Evolutionary conservation across 2,113 vertebrate genomes (phyloP), one percentile per base, ranked within the genome.

Genomic region (Saguinus imperator): DNA sequence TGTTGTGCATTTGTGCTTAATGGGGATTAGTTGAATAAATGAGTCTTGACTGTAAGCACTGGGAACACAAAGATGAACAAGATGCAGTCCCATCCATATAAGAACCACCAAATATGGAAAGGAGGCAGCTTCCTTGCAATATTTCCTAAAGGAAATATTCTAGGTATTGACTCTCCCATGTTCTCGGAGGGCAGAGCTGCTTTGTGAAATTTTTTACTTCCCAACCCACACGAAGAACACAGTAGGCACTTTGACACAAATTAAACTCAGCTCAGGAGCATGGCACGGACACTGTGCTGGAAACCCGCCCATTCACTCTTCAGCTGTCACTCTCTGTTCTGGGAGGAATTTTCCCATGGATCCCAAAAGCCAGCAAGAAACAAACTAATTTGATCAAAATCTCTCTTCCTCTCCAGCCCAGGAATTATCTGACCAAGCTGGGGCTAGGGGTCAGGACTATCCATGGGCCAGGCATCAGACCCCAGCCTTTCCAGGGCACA

Each of bases 341-440:
- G 35, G 32, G 8, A 87, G 55, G 83, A 68, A 61, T 61, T 96
- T 95, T 76, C 80, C 79, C 45, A 58, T 2, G 7, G 75, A 66
- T 52, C 43, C 45, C 37, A 45, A 73, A 66, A 4, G 61, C 16
- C 29, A 72, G 50, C 43, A 37, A 85, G 57, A 58, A 68, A 37
- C 25, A 84, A 76, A 85, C 29, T 45, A 23, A 70, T 66, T 81
- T 40, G 50, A 9, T 91, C 45, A 95, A 75, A 95, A 89, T 43
- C 14, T n/a, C 27, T 57, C 25, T 61, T 87, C 48, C 73, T 52
- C 50, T 29, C 45, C 4, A 68, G 68, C n/a, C 2, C 18, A 84
- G 43, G 57, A 73, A 57, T 27, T 73, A 55, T 57, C 64, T 83
- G 25, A 70, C 17, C 37, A 55, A 17, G 8, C 25, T 29, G 43